These are phyloP conservation scores for Drymonia ruficornis DNA, from an alignment of 2,888 invertebrate species.

Conservation along the genomic window DNA sequence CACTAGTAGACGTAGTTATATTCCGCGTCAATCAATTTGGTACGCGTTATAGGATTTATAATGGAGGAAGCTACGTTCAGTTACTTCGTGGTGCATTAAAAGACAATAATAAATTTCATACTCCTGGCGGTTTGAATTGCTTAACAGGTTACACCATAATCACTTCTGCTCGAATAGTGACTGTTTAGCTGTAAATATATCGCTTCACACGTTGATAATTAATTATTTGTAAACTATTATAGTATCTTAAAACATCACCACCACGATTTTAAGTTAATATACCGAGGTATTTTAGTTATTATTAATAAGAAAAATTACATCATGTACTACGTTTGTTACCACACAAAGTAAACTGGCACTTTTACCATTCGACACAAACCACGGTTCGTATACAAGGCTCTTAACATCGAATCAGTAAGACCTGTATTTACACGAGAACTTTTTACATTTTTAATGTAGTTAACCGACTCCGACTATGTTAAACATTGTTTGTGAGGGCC, in stretches of 20 bases:
- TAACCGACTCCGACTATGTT: conserved; percentile 34
- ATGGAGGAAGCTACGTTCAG: neutral
- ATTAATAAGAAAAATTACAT: no score
- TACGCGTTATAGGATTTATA: neutral
- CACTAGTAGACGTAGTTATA: neutral
- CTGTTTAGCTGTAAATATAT: neutral
- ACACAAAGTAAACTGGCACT: neutral
- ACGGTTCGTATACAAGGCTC: neutral
- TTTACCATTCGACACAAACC: neutral
- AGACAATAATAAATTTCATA: neutral
- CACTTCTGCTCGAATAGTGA: neutral
- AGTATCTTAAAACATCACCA: no score
- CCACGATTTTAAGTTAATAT: no score
- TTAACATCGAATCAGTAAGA: conserved; percentile 22
- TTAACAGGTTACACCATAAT: neutral
- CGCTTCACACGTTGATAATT: no score
- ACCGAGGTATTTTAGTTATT: no score
- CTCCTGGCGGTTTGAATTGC: neutral
- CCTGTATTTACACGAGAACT: conserved; percentile 29
- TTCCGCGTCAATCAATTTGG: neutral
- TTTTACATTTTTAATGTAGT: conserved; percentile 38
- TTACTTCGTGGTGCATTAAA: neutral
- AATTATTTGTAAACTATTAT: no score
- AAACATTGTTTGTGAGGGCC: conserved; percentile 37
- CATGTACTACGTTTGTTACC: no score